phyloP scores from a whole-genome alignment of 2,113 vertebrate species.

The Tinamus guttatus region DNA sequence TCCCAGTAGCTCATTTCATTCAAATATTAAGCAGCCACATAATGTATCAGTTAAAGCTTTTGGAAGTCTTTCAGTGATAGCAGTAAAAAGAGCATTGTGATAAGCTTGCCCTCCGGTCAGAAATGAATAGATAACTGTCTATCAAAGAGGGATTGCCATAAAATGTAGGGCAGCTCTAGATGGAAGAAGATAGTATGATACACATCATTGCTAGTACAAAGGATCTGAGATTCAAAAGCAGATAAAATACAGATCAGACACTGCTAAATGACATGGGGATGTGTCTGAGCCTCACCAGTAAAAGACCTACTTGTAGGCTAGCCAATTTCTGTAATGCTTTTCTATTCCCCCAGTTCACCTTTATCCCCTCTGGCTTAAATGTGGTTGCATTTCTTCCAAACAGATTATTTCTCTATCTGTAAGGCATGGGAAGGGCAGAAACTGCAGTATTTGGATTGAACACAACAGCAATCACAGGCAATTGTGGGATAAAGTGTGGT shows the following conservation, averaged over 20 bases:
- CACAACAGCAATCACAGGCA: neutral
- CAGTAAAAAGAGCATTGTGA: neutral
- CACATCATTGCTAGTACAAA: neutral
- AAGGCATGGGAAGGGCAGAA: neutral
- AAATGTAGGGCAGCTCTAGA: neutral
- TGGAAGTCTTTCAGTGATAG: constrained; percentile 1
- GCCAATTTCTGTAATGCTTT: neutral
- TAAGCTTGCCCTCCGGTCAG: constrained; percentile 47
- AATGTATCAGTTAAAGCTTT: constrained; percentile 19
- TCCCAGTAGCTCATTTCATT: neutral
- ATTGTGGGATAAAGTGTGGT: neutral
- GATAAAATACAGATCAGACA: neutral
- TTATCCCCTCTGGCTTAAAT: neutral
- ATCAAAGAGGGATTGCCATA: neutral
- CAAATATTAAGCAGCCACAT: neutral
- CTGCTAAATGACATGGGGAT: neutral
- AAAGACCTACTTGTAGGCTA: neutral
- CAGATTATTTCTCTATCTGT: neutral
- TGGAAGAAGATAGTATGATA: neutral
- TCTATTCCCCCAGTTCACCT: neutral
- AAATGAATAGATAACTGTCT: constrained; percentile 31
- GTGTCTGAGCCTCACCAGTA: neutral
- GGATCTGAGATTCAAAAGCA: neutral
- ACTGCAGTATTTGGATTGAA: neutral
- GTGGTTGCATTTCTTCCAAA: neutral